These are phyloP conservation scores for Helicoverpa assulta DNA, from an alignment of 2,888 invertebrate genomes.

Conservation along the genomic window DNA sequence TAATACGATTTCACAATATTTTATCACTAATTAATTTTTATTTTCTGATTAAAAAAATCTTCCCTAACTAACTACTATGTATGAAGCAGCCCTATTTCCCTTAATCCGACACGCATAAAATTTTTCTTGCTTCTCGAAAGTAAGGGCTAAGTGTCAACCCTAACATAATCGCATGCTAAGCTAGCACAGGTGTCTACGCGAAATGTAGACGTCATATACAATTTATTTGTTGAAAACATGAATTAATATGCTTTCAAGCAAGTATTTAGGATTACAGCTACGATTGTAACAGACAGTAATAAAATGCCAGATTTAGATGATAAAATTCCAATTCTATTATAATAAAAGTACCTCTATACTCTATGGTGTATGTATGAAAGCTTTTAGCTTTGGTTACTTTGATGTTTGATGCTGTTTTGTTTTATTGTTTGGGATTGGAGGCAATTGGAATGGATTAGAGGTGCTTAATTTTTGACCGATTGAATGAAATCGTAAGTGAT, in stretches of 20 bases:
- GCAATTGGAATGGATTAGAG: not conserved
- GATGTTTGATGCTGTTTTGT: slow-evolving; percentile 42
- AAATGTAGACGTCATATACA: slow-evolving; percentile 60
- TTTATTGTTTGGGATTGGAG: slow-evolving; percentile 25
- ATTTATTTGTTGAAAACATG: slow-evolving; percentile 60
- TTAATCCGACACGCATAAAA: slow-evolving; percentile 20
- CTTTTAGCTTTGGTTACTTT: slow-evolving; percentile 51
- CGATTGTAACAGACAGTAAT: slow-evolving; percentile 31
- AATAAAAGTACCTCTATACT: slow-evolving; percentile 25
- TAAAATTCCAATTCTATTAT: slow-evolving; percentile 54
- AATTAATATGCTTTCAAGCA: slow-evolving; percentile 56
- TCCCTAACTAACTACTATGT: not conserved
- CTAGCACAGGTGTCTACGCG: slow-evolving; percentile 59
- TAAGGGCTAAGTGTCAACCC: slow-evolving; percentile 48
- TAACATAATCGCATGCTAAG: slow-evolving; percentile 62
- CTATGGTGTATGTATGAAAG: slow-evolving; percentile 23
- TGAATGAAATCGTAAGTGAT: too few species aligned
- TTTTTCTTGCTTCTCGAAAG: slow-evolving; percentile 9
- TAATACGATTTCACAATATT: not conserved
- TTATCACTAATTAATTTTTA: not conserved
- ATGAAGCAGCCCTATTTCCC: not conserved
- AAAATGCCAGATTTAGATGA: slow-evolving; percentile 58
- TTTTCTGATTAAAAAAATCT: too few species aligned
- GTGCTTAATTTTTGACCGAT: not conserved
- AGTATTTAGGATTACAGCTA: slow-evolving; percentile 57